Evolutionary conservation across 2,797 vertebrate genomes (phyloP).

Genomic region (Pseudochirops corinnae): DNA sequence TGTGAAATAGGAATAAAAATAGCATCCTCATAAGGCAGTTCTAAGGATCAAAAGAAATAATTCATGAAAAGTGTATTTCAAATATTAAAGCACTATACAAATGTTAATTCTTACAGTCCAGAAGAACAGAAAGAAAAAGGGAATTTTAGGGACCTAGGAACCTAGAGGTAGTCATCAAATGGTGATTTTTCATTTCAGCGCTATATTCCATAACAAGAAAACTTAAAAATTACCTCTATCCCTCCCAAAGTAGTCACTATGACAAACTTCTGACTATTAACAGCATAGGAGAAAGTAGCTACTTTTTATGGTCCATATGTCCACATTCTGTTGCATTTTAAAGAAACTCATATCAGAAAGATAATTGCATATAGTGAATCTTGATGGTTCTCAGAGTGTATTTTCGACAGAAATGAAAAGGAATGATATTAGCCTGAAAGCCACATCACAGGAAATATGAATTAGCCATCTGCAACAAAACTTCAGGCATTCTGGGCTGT

Average conservation of each 20-base stretch:
- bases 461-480: not conserved
- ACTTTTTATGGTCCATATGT: not conserved
- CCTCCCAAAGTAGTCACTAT: not conserved
- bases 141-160: not conserved
- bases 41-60: not conserved
- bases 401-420: not conserved
- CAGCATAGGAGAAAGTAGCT: not conserved
- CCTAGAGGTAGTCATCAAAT: not conserved
- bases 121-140: not conserved
- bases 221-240: not conserved
- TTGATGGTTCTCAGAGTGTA: not conserved
- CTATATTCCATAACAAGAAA: not conserved
- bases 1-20: not conserved
- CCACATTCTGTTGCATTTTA: not conserved
- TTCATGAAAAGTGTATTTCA: not conserved
- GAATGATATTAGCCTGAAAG: not conserved
- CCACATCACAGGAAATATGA: not conserved
- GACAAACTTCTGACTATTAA: not conserved
- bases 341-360: not conserved
- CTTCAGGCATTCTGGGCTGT: not conserved
- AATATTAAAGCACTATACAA: not conserved
- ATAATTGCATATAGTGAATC: not conserved
- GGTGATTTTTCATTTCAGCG: not conserved
- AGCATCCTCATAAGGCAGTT: not conserved
- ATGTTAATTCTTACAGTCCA: not conserved